Conservation (phyloP, 2,888 invertebrate genomes). For the Tachina grossa region DNA sequence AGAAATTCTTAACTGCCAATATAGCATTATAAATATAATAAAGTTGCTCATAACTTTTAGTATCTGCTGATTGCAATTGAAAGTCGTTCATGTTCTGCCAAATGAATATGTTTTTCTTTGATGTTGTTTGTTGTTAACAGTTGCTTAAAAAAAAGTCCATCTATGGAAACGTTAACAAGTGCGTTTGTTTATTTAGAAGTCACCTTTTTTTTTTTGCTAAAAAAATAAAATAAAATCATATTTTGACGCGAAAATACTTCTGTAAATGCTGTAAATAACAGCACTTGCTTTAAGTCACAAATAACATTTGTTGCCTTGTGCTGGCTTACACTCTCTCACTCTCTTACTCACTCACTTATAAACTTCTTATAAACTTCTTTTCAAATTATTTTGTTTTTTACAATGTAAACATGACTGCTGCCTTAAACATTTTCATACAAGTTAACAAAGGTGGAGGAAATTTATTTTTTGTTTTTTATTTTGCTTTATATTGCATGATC, state of each 20-base stretch:
- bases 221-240: constrained; percentile 25
- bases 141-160: constrained; percentile 55
- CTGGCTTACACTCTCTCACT: constrained; percentile 22
- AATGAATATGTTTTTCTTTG: constrained; percentile 6
- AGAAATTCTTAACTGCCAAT: not conserved
- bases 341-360: constrained; percentile 22
- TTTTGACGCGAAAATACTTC: not conserved
- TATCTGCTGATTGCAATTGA: constrained; percentile 19
- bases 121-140: constrained; percentile 58
- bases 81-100: not conserved
- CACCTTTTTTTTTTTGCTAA: not conserved
- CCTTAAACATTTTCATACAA: constrained; percentile 39
- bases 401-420: constrained; percentile 41
- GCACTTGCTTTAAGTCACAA: constrained; percentile 29
- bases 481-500: constrained; percentile 37
- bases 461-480: constrained; percentile 11
- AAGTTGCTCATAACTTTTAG: constrained; percentile 7
- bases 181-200: constrained; percentile 26
- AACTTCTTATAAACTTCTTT: constrained; percentile 20
- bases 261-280: not conserved
- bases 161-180: constrained; percentile 40
- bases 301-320: constrained; percentile 23
- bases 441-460: constrained; percentile 52
- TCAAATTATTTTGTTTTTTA: constrained; percentile 12
- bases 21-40: not conserved